Conservation (phyloP, 2,888 invertebrate genomes). For the Lomographa bimaculata region DNA sequence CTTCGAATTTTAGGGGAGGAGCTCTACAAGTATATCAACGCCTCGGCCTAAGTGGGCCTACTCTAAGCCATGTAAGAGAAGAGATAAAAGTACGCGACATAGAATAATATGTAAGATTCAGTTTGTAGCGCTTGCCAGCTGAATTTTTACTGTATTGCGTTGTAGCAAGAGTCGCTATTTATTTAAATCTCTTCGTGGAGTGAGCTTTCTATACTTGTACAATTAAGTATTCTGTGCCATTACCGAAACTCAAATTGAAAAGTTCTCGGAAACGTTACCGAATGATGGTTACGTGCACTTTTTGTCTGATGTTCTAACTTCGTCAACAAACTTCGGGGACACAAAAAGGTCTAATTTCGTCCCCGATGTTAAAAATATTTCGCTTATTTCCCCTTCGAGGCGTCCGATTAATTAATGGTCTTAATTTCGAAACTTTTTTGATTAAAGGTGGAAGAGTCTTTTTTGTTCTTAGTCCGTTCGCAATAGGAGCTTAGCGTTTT, state of each 20-base stretch:
- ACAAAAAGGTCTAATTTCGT: constrained; percentile 23
- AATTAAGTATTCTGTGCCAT: too few species aligned
- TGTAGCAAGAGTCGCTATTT: too few species aligned
- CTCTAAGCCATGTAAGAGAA: too few species aligned
- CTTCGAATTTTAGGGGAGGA: too few species aligned
- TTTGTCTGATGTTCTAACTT: constrained; percentile 19
- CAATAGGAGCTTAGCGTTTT: constrained; percentile 5
- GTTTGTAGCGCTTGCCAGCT: too few species aligned
- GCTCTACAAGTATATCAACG: too few species aligned
- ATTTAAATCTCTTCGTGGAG: too few species aligned
- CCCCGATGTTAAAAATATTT: constrained; percentile 21
- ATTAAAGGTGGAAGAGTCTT: constrained; percentile 16
- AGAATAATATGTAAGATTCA: too few species aligned
- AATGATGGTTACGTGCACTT: constrained; percentile 25
- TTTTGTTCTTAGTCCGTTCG: constrained; percentile 8
- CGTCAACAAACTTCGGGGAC: constrained; percentile 18
- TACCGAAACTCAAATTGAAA: constrained; percentile 31
- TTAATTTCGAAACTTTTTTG: constrained; percentile 26
- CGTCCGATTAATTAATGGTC: constrained; percentile 23
- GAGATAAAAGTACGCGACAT: too few species aligned
- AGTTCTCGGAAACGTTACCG: constrained; percentile 16
- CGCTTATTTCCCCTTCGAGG: constrained; percentile 19
- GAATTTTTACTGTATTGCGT: too few species aligned
- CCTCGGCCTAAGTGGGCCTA: too few species aligned
- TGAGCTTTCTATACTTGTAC: too few species aligned